Evolutionary conservation across 2,888 invertebrate genomes (phyloP).

Genomic region (Acleris laterana): DNA sequence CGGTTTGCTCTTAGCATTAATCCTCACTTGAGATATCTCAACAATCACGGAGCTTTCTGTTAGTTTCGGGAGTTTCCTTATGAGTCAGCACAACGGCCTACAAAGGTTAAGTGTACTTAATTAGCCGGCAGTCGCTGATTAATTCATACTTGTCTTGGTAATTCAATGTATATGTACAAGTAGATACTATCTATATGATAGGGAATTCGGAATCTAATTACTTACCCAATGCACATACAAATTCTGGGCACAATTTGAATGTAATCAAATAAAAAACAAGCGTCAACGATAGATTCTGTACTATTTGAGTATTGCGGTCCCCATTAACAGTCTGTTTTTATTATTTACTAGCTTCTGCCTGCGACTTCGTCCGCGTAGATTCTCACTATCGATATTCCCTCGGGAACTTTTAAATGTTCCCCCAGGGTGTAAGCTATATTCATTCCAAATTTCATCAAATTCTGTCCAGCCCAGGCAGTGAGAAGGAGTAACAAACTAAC

Average conservation of each 20-base stretch:
- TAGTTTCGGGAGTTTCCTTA: constrained; percentile 18
- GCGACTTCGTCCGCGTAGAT: too few species aligned
- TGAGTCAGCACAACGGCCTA: constrained; percentile 25
- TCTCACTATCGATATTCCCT: too few species aligned
- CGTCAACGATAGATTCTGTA: too few species aligned
- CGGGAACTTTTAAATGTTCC: too few species aligned
- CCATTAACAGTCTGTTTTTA: too few species aligned
- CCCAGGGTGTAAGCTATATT: too few species aligned
- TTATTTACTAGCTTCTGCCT: too few species aligned
- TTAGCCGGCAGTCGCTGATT: constrained; percentile 21
- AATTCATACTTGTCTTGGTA: constrained; percentile 24
- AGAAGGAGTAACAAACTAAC: too few species aligned
- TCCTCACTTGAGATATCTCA: constrained; percentile 8
- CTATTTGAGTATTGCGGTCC: too few species aligned
- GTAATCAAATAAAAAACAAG: too few species aligned
- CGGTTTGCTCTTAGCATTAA: constrained; percentile 8
- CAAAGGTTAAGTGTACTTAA: constrained; percentile 27
- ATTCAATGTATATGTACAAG: constrained; percentile 16
- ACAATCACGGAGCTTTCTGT: constrained; percentile 1
- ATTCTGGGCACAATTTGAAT: not conserved
- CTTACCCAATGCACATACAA: not conserved
- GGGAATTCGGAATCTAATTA: not conserved
- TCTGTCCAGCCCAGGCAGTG: too few species aligned
- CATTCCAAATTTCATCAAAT: too few species aligned
- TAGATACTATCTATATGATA: not conserved